Conservation (phyloP, 2,888 invertebrate species). For the Dicycla oo region DNA sequence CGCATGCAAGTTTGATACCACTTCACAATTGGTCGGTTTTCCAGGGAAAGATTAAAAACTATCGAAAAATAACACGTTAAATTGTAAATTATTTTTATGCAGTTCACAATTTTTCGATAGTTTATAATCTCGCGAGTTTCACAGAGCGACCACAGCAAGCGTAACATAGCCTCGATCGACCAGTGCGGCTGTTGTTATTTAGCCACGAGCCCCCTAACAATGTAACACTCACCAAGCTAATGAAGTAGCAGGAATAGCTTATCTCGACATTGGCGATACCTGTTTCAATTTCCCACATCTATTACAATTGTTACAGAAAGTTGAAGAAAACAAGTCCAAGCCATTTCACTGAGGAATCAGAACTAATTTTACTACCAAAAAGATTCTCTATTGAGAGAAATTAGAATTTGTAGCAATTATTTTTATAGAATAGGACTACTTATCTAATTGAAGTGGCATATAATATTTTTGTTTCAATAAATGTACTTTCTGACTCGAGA, state of each 20-base stretch:
- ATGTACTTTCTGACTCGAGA: not conserved
- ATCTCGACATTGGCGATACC: not conserved
- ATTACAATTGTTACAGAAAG: conserved; percentile 58
- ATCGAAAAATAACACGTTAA: no score
- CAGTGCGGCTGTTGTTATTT: no score
- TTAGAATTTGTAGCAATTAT: conserved; percentile 6
- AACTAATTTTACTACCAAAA: conserved; percentile 19
- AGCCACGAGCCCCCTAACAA: no score
- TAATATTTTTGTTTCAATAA: not conserved
- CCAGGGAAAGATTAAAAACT: no score
- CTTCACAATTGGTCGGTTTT: no score
- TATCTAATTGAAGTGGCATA: not conserved
- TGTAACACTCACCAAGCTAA: not conserved
- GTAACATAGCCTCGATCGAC: no score
- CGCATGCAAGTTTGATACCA: no score
- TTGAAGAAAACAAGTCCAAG: conserved; percentile 44
- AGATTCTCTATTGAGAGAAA: conserved; percentile 9
- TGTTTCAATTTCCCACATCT: not conserved
- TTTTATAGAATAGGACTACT: not conserved
- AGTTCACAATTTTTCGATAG: no score
- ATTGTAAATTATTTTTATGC: no score
- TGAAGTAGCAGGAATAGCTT: not conserved
- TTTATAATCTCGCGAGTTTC: no score
- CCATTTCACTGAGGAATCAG: conserved; percentile 30
- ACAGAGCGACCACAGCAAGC: no score